Evolutionary conservation across 2,113 vertebrate species (phyloP).

Genomic region (Galbula dea): DNA sequence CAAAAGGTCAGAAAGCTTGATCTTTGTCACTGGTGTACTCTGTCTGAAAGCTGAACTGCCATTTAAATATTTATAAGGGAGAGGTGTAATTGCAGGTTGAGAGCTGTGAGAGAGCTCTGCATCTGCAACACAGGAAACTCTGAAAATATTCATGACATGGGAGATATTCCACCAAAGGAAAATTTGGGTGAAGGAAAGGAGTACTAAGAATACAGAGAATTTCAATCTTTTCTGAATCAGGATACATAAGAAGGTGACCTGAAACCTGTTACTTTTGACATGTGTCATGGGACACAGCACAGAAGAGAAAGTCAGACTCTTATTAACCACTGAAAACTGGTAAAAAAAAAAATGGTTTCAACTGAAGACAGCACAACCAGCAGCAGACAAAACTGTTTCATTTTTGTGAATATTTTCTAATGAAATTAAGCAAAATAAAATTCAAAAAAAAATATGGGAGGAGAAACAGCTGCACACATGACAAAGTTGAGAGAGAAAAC

Average conservation of each 20-base stretch:
- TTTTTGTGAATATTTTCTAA: not conserved
- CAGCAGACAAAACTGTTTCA: not conserved
- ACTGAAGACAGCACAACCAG: not conserved
- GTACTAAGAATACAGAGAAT: not conserved
- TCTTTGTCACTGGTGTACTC: constrained; percentile 40
- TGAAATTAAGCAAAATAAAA: not conserved
- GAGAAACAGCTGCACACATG: not conserved
- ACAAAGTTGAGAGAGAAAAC: not conserved
- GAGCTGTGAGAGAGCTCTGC: not conserved
- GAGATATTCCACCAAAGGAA: not conserved
- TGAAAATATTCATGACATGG: not conserved
- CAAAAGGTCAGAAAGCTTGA: constrained; percentile 74
- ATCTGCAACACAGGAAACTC: not conserved
- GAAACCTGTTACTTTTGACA: not conserved
- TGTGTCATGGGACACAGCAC: not conserved
- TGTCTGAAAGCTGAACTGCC: constrained; percentile 67
- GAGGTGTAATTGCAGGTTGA: constrained; percentile 31
- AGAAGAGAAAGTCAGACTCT: not conserved
- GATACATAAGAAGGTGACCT: not conserved
- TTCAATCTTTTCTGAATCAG: not conserved
- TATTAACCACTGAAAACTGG: not conserved
- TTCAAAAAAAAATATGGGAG: not conserved
- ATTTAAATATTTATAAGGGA: constrained; percentile 71
- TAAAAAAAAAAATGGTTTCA: not conserved
- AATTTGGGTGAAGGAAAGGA: not conserved